Evolutionary conservation across 2,888 invertebrate genomes (phyloP).

Genomic region (Zeuzera pyrina): DNA sequence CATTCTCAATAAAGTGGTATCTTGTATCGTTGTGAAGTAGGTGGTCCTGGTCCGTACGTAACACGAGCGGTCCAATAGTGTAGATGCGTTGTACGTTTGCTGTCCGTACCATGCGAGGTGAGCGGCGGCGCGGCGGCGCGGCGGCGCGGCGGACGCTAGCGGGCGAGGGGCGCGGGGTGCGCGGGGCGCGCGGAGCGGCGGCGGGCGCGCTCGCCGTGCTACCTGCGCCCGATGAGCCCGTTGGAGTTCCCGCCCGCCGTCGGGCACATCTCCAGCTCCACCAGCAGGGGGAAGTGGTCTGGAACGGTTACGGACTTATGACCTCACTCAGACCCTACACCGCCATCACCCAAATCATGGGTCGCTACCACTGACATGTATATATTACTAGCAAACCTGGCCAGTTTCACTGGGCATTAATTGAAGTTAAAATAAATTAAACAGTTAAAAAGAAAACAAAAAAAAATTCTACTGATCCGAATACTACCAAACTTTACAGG

Average conservation of each 20-base stretch:
- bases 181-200: slow-evolving; percentile 16
- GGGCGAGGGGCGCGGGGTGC: slow-evolving; percentile 21
- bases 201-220: slow-evolving; percentile 64
- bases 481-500: too few species aligned
- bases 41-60: neutral
- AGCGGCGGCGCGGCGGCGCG: slow-evolving; percentile 6
- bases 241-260: slow-evolving; percentile 82
- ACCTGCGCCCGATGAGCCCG: slow-evolving; percentile 89
- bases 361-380: too few species aligned
- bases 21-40: too few species aligned
- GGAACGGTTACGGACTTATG: too few species aligned
- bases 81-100: neutral
- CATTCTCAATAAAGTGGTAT: too few species aligned
- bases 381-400: too few species aligned
- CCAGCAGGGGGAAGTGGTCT: slow-evolving; percentile 94
- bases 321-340: too few species aligned
- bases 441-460: too few species aligned
- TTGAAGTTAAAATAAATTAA: too few species aligned
- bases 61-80: slow-evolving; percentile 5
- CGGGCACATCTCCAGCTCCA: slow-evolving; percentile 91
- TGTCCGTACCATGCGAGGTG: slow-evolving; percentile 3
- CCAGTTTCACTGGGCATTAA: too few species aligned
- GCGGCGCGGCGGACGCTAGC: slow-evolving; percentile 15
- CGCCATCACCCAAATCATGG: too few species aligned
- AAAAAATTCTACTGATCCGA: too few species aligned